Conservation (phyloP, 2,888 invertebrate genomes). For the Unio pictorum region DNA sequence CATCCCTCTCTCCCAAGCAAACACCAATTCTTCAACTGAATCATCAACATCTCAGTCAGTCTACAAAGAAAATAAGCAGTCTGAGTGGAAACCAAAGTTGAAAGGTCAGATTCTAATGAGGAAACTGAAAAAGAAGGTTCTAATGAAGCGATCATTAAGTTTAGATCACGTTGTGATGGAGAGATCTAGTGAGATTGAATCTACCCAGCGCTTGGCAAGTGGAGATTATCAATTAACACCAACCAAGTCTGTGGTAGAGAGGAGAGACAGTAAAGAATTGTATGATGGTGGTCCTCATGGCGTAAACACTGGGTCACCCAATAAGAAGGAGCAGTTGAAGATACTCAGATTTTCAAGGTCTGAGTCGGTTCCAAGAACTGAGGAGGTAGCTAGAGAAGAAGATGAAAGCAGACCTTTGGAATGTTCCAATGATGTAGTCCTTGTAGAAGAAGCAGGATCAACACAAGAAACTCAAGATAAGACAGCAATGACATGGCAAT, state of each 20-base stretch:
- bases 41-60: background rate
- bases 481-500: conserved; percentile 4
- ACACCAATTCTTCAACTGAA: background rate
- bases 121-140: conserved; percentile 64
- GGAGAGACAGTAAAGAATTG: too few species aligned
- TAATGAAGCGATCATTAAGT: conserved; percentile 69
- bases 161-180: conserved; percentile 39
- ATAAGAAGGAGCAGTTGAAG: too few species aligned
- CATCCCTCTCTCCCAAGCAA: conserved; percentile 1
- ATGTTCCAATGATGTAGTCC: background rate
- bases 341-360: conserved; percentile 9
- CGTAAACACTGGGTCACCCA: too few species aligned
- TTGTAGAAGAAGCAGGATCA: background rate
- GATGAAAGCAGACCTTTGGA: background rate
- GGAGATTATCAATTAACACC: too few species aligned
- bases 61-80: conserved; percentile 6
- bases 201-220: background rate
- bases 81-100: conserved; percentile 39
- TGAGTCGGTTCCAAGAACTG: conserved; percentile 25
- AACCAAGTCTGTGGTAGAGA: too few species aligned
- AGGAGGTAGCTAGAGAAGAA: conserved; percentile 1
- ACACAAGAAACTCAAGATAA: background rate
- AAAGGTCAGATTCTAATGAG: conserved; percentile 43
- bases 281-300: too few species aligned
- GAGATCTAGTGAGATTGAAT: background rate